Evolutionary conservation across 2,113 vertebrate species (phyloP).

Genomic region (Anseranas semipalmata): DNA sequence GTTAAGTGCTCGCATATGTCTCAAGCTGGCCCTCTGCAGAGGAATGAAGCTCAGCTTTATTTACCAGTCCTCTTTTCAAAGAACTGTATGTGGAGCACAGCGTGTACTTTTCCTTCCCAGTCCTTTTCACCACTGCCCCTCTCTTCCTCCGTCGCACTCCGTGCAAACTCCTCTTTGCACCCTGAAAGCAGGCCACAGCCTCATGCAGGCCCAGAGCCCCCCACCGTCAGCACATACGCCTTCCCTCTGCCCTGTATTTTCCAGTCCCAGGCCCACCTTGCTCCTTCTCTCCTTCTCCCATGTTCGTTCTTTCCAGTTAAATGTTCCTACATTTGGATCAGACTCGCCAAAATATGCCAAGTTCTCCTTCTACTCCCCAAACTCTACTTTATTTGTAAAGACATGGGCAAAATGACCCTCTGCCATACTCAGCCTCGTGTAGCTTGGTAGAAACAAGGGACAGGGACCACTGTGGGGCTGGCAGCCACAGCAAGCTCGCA

Average conservation of each 20-base stretch:
- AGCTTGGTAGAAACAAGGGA: background rate
- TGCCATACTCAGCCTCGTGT: background rate
- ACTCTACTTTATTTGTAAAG: background rate
- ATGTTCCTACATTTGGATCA: background rate
- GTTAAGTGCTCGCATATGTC: background rate
- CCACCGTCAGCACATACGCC: background rate
- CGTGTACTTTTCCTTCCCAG: background rate
- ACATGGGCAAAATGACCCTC: background rate
- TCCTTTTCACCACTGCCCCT: background rate
- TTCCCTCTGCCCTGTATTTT: background rate
- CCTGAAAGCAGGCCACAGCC: background rate
- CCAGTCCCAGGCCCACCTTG: background rate
- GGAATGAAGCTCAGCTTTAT: background rate
- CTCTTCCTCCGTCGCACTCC: background rate
- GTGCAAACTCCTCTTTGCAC: background rate
- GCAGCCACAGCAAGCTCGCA: background rate
- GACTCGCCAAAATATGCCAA: background rate
- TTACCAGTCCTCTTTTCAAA: background rate
- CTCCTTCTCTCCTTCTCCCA: background rate
- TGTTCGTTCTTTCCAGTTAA: background rate
- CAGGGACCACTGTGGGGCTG: background rate
- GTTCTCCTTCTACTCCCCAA: background rate
- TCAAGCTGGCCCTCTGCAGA: background rate
- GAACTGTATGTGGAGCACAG: background rate
- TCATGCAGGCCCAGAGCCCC: background rate